phyloP scores from a whole-genome alignment of 1,140 invertebrate species.

The Pseudobourletiella spinata region DNA sequence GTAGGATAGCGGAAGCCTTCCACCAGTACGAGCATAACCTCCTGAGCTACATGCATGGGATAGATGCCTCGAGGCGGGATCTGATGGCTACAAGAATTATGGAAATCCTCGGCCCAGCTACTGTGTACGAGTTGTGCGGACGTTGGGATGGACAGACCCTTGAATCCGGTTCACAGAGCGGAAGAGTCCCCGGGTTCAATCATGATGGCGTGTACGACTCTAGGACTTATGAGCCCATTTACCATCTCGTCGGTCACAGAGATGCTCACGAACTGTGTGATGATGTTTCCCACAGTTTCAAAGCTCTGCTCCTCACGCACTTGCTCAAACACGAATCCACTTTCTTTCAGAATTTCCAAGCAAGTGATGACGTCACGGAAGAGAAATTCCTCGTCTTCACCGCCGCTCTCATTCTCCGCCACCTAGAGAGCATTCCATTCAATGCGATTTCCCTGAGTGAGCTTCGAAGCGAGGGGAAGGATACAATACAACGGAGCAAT shows the following conservation, averaged over 20 bases:
- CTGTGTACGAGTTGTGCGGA: neutral
- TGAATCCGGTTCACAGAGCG: neutral
- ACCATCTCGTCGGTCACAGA: slow-evolving; percentile 18
- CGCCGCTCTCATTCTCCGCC: slow-evolving; percentile 10
- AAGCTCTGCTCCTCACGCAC: slow-evolving; percentile 11
- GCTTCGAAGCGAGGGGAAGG: neutral
- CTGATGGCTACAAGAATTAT: slow-evolving; percentile 10
- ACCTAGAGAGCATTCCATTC: slow-evolving; percentile 20
- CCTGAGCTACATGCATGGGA: slow-evolving; percentile 5
- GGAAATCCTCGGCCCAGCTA: neutral
- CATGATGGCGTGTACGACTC: slow-evolving; percentile 14
- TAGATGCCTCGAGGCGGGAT: neutral
- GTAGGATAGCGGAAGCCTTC: neutral
- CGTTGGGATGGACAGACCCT: neutral
- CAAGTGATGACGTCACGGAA: neutral
- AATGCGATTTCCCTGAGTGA: slow-evolving; percentile 23
- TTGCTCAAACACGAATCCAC: slow-evolving; percentile 3
- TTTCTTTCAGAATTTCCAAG: slow-evolving; percentile 11
- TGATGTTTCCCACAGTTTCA: slow-evolving; percentile 8
- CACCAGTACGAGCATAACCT: slow-evolving; percentile 18
- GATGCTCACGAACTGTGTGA: neutral
- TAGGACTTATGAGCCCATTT: slow-evolving; percentile 12
- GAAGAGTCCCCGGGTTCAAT: neutral
- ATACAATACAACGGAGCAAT: neutral
- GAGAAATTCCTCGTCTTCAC: slow-evolving; percentile 10